Evolutionary conservation across 2,888 invertebrate genomes (phyloP), one percentile per base, ranked within the genome.

Genomic region (Sussaba pulchella): DNA sequence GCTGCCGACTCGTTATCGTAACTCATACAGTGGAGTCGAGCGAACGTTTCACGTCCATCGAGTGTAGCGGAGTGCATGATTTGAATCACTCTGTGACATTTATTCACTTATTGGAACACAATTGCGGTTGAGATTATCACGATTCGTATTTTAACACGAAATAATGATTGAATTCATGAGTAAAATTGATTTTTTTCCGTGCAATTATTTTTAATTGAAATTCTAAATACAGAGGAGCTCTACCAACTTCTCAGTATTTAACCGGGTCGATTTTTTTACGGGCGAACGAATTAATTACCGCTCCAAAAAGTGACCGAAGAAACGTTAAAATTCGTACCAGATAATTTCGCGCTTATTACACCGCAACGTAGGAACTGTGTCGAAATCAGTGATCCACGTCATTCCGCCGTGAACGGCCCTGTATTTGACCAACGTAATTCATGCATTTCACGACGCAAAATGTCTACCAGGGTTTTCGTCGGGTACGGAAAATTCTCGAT

Each of bases 1-100:
- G 72, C 69, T 26, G 75, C 59, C 75, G 36, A 71, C 63, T 76
- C 64, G 70, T 82, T 78, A 63, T 67, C 63, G 59, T 64, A 66
- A 78, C 57, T 43, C 31, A 59, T 24, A 47, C 45, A 69, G 57
- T 61, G 17, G 21, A 39, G 41, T 41, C 41, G 19, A 21, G 39
- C 12, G 59, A 39, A 61, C 41, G 17, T 41, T 41, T 61, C 12
- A 26, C 21, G 45, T 24, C 4, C 59, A 47, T 57, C 57, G 31
- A 31, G 57, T 5, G 31, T 14, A 17, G 31, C 14, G n/a, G 14
- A 5, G 26, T 26, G 50, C 6, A 5, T 3, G 26, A 26, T 36
- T 54, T 31, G 4, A 26, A 54, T 31, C n/a, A 14, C 17, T 14
- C 14, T 31, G 8, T 31, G 14, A 24, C 14, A 31, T 57, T 57